Conservation (phyloP, 2,113 vertebrate genomes). For the Genyomyrus donnyi region DNA sequence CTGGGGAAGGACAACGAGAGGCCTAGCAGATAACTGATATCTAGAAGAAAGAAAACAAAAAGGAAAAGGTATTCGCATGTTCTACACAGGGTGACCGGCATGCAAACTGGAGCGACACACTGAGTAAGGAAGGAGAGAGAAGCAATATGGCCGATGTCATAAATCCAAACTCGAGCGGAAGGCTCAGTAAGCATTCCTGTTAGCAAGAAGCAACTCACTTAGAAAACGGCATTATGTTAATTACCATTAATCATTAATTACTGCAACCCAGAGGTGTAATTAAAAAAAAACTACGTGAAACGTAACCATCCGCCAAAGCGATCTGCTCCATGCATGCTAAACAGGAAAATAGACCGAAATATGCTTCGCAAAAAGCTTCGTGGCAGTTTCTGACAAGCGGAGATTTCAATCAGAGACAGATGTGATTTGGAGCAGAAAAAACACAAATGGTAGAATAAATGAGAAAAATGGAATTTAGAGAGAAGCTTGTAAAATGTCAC, state of each 20-base stretch:
- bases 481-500: not conserved
- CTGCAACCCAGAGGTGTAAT: conserved; percentile 26
- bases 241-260: conserved; percentile 37
- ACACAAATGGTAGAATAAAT: not conserved
- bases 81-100: not conserved
- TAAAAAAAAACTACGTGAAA: conserved; percentile 12
- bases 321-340: conserved; percentile 20
- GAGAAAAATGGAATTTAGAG: not conserved
- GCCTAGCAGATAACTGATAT: not conserved
- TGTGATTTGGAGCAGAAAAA: not conserved
- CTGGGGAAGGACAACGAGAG: not conserved
- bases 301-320: conserved; percentile 25
- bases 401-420: not conserved
- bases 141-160: conserved; percentile 11
- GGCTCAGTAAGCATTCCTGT: conserved; percentile 13
- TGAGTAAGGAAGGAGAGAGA: not conserved
- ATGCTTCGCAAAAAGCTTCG: not conserved
- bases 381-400: not conserved
- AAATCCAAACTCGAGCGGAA: conserved; percentile 26
- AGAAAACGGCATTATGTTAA: conserved; percentile 38
- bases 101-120: conserved; percentile 30
- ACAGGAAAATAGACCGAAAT: not conserved
- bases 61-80: not conserved
- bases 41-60: not conserved
- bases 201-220: conserved; percentile 22